phyloP scores from a whole-genome alignment of 2,113 vertebrate species.

The Sorex araneus region DNA sequence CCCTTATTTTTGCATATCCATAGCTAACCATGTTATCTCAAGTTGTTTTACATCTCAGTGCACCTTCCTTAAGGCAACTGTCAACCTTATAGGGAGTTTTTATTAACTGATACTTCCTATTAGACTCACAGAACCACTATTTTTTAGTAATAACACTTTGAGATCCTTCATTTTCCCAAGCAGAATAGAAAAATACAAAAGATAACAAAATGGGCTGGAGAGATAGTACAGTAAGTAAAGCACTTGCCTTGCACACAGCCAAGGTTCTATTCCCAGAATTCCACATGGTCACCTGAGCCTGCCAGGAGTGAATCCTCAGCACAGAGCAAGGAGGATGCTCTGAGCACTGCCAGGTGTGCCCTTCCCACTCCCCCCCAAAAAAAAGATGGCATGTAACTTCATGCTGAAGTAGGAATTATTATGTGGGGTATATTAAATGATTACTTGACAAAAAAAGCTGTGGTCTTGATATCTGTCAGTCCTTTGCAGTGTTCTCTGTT shows the following conservation, averaged over 20 bases:
- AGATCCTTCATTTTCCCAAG: slow-evolving; percentile 40
- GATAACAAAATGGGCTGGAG: neutral
- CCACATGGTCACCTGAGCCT: no score
- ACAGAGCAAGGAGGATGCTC: no score
- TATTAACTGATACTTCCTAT: slow-evolving; percentile 19
- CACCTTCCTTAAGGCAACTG: neutral
- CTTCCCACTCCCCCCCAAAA: no score
- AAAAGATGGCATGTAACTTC: neutral
- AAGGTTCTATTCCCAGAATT: no score
- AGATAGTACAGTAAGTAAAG: no score
- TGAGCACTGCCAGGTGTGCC: no score
- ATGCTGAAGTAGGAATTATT: slow-evolving; percentile 23
- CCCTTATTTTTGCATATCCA: slow-evolving; percentile 23
- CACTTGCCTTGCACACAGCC: no score
- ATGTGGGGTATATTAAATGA: slow-evolving; percentile 20
- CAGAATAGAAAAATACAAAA: slow-evolving; percentile 39
- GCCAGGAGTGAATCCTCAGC: no score
- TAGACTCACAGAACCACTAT: neutral
- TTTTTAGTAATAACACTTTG: slow-evolving; percentile 18
- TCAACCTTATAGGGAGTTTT: slow-evolving; percentile 57
- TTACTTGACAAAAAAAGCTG: slow-evolving; percentile 26
- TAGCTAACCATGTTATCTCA: slow-evolving; percentile 19
- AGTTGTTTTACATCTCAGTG: neutral
- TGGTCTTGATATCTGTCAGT: slow-evolving; percentile 6
- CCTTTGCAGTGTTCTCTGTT: slow-evolving; percentile 50